Conservation (phyloP, 2,797 vertebrate species). For the Pelochelys cantorii region DNA sequence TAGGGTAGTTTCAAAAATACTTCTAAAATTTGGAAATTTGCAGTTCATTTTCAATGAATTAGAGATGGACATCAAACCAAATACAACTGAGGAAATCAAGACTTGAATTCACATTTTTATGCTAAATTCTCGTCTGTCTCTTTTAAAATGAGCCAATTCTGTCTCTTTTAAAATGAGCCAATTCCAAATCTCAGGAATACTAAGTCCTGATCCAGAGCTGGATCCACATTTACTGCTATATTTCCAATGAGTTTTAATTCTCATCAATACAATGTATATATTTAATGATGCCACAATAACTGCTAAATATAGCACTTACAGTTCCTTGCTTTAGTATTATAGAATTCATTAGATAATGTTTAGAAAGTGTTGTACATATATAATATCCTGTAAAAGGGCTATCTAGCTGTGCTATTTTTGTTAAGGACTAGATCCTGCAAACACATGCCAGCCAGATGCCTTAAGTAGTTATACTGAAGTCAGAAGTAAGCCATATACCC, state of each 20-base stretch:
- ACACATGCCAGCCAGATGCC: neutral
- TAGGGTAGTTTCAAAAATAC: neutral
- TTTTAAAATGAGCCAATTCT: neutral
- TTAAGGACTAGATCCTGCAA: neutral
- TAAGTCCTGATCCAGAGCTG: neutral
- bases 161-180: neutral
- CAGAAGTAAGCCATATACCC: rapidly evolving
- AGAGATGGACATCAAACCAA: neutral
- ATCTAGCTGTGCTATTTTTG: neutral
- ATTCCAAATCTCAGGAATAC: neutral
- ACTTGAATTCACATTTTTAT: neutral
- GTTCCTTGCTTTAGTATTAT: neutral
- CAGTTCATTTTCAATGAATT: neutral
- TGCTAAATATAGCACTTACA: neutral
- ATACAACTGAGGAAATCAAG: neutral
- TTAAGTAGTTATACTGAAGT: neutral
- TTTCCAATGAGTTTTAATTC: neutral
- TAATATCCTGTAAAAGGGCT: neutral
- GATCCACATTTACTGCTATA: neutral
- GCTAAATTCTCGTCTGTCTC: neutral
- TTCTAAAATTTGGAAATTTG: neutral
- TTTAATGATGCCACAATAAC: neutral
- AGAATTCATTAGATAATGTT: neutral
- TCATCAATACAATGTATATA: neutral
- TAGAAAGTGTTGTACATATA: neutral